Conservation (phyloP, 2,797 vertebrate species). For the Enteromius fasciolatus region DNA sequence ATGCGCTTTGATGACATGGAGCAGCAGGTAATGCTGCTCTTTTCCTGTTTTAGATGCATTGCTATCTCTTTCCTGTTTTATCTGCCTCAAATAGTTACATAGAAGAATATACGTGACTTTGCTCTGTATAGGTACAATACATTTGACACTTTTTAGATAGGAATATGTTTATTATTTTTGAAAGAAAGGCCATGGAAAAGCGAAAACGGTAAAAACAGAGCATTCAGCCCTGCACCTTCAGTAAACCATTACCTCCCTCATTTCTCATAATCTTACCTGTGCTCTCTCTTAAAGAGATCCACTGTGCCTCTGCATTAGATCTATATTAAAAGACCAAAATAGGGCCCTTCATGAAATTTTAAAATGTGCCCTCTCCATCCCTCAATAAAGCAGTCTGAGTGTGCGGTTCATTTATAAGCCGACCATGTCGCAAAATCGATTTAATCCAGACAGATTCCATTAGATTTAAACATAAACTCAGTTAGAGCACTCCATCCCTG, state of each 20-base stretch:
- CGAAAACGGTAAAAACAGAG: constrained; percentile 21
- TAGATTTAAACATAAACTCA: constrained; percentile 73
- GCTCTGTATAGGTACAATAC: background rate
- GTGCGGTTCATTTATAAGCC: constrained; percentile 69
- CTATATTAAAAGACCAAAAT: constrained; percentile 63
- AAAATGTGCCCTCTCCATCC: constrained; percentile 36
- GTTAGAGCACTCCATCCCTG: constrained; percentile 67
- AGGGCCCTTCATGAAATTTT: constrained; percentile 47
- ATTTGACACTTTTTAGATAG: background rate
- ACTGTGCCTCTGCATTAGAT: constrained; percentile 52
- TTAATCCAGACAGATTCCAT: constrained; percentile 70
- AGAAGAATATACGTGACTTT: background rate
- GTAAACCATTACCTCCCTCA: constrained; percentile 55
- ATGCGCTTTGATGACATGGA: constrained; percentile 36
- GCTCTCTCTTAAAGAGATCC: constrained; percentile 16
- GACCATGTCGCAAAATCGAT: constrained; percentile 66
- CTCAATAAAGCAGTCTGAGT: constrained; percentile 45
- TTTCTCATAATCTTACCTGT: constrained; percentile 55
- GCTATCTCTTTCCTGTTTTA: constrained; percentile 23
- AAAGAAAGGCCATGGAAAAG: background rate
- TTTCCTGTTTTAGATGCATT: constrained; percentile 31
- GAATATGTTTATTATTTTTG: background rate
- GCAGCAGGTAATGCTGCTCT: constrained; percentile 45
- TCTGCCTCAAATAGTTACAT: background rate
- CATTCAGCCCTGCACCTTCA: constrained; percentile 35